Evolutionary conservation across 1,140 invertebrate genomes (phyloP), one percentile per base, ranked within the genome.

Genomic region (Grapholita molesta): DNA sequence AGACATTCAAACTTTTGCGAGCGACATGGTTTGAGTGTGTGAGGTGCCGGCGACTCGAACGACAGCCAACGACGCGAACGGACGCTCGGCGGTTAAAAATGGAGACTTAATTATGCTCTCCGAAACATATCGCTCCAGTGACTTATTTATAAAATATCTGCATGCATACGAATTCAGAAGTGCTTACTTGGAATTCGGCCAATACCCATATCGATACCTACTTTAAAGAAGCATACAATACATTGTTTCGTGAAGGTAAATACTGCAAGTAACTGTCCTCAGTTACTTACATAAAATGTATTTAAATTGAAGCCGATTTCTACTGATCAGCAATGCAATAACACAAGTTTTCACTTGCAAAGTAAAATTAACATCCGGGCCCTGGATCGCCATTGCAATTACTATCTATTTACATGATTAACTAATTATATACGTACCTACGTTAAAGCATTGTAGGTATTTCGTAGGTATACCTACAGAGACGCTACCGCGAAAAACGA

Each of bases 221-320:
- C 35, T 21, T 48, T n/a, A 42, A 42, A n/a, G 12, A 42, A 7
- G 38, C 38, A 15, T 42, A 69, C 72, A 70, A 35, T 74, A 76
- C 74, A 71, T 70, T 70, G 70, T 80, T 69, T 73, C 73, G 69
- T 72, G 75, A 48, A 78, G 75, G 70, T 68, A 65, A 61, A 75
- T 69, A 81, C 76, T 15, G 69, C 18, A 48, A 48, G 42, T 15
- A 48, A n/a, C n/a, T n/a, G n/a, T n/a, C 28, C 3, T 74, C 74
- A 74, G 57, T 72, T 70, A 70, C 28, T 28, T 65, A 80, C 77
- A 85, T 84, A 82, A 78, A 86, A 79, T 82, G 82, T 82, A 88
- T 86, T 84, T 84, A 85, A 84, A 85, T 79, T 78, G 68, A 78
- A 67, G 70, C 24, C 75, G 86, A 84, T 90, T 90, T 90, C 88